These are phyloP conservation scores for Idris sp. DNA, from an alignment of 1,140 invertebrate genomes.

Conservation along the genomic window DNA sequence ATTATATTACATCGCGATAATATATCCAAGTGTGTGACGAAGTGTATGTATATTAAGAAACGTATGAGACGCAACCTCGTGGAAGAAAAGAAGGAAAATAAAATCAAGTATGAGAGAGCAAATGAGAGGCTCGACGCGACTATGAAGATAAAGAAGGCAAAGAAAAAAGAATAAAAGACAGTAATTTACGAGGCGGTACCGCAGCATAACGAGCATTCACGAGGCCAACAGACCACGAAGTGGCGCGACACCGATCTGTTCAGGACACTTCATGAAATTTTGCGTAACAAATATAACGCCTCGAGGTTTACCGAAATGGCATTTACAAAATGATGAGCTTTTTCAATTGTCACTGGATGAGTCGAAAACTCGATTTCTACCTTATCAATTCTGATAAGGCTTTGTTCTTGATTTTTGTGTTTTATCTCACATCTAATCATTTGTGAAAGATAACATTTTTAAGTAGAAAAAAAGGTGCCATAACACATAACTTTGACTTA, in stretches of 20 bases:
- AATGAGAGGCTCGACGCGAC: slow-evolving; percentile 36
- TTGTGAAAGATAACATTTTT: slow-evolving; percentile 1
- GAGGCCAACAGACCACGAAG: slow-evolving; percentile 71
- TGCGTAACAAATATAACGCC: slow-evolving; percentile 69
- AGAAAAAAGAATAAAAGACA: slow-evolving; percentile 67
- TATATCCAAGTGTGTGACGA: slow-evolving; percentile 49
- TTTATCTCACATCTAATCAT: slow-evolving; percentile 10
- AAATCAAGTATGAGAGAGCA: slow-evolving; percentile 55
- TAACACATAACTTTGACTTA: slow-evolving; percentile 36
- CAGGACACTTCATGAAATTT: slow-evolving; percentile 70
- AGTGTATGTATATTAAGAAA: slow-evolving; percentile 54
- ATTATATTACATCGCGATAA: slow-evolving; percentile 56
- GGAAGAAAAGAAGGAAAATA: slow-evolving; percentile 45
- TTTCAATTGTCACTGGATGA: too few relatives aligned
- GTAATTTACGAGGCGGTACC: slow-evolving; percentile 74
- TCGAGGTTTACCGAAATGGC: too few relatives aligned
- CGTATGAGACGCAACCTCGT: slow-evolving; percentile 23
- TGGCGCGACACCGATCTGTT: slow-evolving; percentile 73
- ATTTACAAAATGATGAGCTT: too few relatives aligned
- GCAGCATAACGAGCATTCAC: slow-evolving; percentile 71
- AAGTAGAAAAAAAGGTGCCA: slow-evolving; percentile 22
- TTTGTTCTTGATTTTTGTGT: background rate
- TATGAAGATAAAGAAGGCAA: slow-evolving; percentile 43
- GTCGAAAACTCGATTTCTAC: background rate
- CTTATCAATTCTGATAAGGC: slow-evolving; percentile 8